Conservation (phyloP, 2,797 vertebrate genomes). For the Sciurus vulgaris region DNA sequence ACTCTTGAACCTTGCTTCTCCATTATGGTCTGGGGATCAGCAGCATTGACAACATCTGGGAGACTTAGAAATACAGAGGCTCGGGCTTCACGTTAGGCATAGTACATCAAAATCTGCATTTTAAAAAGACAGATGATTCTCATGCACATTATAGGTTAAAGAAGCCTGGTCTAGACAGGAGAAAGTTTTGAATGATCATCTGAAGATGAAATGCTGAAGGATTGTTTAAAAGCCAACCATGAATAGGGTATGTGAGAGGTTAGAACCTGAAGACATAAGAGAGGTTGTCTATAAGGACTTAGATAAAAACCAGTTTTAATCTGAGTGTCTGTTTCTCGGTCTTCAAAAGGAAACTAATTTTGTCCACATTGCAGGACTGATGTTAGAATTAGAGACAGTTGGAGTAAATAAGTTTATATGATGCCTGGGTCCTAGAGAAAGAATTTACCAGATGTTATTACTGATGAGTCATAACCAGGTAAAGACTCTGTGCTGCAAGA, state of each 20-base stretch:
- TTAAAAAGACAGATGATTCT: not conserved
- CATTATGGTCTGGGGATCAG: not conserved
- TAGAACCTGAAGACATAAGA: not conserved
- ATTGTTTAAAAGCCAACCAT: not conserved
- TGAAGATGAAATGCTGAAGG: not conserved
- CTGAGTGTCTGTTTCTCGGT: not conserved
- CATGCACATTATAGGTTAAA: not conserved
- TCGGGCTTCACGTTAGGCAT: not conserved
- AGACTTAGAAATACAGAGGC: not conserved
- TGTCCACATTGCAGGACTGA: not conserved
- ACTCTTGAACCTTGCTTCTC: not conserved
- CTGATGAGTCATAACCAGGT: not conserved
- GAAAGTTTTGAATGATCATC: not conserved
- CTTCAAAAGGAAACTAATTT: conserved; percentile 49
- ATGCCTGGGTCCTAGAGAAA: not conserved
- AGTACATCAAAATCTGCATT: not conserved
- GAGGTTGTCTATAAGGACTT: not conserved
- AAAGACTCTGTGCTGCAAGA: not conserved
- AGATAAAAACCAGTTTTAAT: not conserved
- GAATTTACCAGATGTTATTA: not conserved
- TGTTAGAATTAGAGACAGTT: not conserved
- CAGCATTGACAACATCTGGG: not conserved
- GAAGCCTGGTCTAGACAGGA: not conserved
- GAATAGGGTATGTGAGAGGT: not conserved
- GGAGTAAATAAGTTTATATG: not conserved